Percentiles rank a stretch among this genome's conserved stretches.
These are phyloP conservation scores for Luscinia megarhynchos DNA, from an alignment of 2,797 vertebrate genomes.

Conservation along the genomic window DNA sequence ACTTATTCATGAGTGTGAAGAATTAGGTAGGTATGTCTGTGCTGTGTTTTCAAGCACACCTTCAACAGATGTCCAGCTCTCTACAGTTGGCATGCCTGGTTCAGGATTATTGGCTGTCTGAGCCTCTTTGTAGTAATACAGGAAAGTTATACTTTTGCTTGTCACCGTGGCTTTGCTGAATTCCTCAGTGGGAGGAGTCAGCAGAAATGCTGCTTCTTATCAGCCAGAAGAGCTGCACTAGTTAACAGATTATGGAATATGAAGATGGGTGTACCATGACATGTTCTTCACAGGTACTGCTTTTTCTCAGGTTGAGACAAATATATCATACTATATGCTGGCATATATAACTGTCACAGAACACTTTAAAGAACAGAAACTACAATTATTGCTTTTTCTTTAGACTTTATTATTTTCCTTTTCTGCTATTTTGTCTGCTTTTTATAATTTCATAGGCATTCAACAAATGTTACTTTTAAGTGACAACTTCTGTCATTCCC, in stretches of 20 bases:
- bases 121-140: not conserved
- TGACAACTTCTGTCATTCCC: not conserved
- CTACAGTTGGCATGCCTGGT: not conserved
- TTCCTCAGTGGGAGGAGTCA: slow-evolving; percentile 4
- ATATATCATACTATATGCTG: not conserved
- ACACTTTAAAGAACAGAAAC: not conserved
- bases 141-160: not conserved
- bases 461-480: not conserved
- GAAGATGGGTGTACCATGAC: not conserved
- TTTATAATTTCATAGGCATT: not conserved
- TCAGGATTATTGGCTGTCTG: slow-evolving; percentile 15
- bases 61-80: not conserved
- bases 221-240: not conserved
- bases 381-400: not conserved
- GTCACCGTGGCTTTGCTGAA: not conserved
- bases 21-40: not conserved
- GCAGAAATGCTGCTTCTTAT: slow-evolving; percentile 22
- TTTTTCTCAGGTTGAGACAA: not conserved
- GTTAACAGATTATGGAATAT: not conserved
- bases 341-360: not conserved
- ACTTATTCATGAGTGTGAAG: not conserved
- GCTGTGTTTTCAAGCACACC: not conserved
- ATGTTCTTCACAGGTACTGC: not conserved
- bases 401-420: not conserved
- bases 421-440: not conserved